These are phyloP conservation scores for Neolamprologus kungweensis DNA, from an alignment of 2,113 vertebrate species.

Conservation along the genomic window DNA sequence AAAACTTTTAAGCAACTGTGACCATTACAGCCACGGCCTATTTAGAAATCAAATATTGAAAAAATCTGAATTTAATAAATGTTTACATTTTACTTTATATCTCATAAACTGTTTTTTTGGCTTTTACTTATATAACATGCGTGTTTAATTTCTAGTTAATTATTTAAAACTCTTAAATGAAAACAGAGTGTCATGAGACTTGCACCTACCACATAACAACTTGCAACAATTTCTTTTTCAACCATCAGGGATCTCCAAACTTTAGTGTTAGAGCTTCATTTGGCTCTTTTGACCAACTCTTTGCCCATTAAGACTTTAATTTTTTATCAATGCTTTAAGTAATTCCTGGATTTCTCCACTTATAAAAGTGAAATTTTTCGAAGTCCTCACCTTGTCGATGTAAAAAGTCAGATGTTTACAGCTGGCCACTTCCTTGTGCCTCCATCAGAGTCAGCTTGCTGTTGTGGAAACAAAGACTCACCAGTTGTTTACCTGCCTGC, in stretches of 20 bases:
- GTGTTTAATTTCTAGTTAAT: neutral
- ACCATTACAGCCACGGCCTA: accelerated
- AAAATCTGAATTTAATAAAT: neutral
- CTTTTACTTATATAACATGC: neutral
- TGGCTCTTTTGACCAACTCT: neutral
- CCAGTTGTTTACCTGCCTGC: neutral
- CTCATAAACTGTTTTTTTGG: neutral
- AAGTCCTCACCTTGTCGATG: neutral
- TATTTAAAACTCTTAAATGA: neutral
- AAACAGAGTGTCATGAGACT: neutral
- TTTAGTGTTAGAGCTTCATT: neutral
- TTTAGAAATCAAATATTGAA: neutral
- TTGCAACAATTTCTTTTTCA: neutral
- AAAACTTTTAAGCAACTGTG: neutral
- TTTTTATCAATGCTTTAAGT: neutral
- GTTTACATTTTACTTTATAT: neutral
- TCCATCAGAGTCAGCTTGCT: neutral
- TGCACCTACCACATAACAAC: neutral
- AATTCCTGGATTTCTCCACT: neutral
- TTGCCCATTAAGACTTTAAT: neutral
- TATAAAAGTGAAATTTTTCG: neutral
- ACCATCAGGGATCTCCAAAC: neutral
- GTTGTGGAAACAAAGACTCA: neutral
- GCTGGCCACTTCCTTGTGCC: neutral
- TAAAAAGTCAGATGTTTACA: neutral